A percentile compares a stretch with the other conserved stretches of the same genome.
These are phyloP conservation scores for Paralichthys olivaceus DNA, from an alignment of 2,113 vertebrate genomes.

Conservation along the genomic window DNA sequence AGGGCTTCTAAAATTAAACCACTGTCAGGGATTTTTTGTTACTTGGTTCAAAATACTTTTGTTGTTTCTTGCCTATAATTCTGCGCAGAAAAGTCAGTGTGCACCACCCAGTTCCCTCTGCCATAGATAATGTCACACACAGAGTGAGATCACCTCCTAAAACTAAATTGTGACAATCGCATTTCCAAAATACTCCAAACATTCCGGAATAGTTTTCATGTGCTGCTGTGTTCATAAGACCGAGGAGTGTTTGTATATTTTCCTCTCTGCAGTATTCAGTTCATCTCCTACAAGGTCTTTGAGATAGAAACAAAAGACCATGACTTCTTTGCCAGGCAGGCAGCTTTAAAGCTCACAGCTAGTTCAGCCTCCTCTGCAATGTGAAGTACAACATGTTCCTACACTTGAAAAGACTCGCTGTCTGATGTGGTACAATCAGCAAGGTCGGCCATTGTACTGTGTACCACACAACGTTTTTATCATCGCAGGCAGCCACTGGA, in stretches of 20 bases:
- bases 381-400: constrained; percentile 55
- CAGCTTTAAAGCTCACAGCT: constrained; percentile 21
- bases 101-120: background rate
- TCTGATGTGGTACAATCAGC: constrained; percentile 52
- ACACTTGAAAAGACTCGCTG: constrained; percentile 40
- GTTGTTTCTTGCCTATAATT: background rate
- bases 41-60: constrained; percentile 20
- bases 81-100: background rate
- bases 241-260: background rate
- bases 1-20: background rate
- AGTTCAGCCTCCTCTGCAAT: constrained; percentile 24
- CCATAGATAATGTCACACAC: background rate
- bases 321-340: constrained; percentile 9
- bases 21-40: background rate
- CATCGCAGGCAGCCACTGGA: background rate
- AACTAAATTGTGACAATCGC: constrained; percentile 13
- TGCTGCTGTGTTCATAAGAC: background rate
- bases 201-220: too few relatives aligned
- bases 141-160: constrained; percentile 8
- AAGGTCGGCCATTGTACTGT: constrained; percentile 45
- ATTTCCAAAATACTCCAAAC: too few relatives aligned
- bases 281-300: constrained; percentile 20
- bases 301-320: constrained; percentile 2
- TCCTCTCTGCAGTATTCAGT: constrained; percentile 3
- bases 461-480: background rate